Evolutionary conservation across 1,140 invertebrate genomes (phyloP).

Genomic region (Zaprionus nigranus): DNA sequence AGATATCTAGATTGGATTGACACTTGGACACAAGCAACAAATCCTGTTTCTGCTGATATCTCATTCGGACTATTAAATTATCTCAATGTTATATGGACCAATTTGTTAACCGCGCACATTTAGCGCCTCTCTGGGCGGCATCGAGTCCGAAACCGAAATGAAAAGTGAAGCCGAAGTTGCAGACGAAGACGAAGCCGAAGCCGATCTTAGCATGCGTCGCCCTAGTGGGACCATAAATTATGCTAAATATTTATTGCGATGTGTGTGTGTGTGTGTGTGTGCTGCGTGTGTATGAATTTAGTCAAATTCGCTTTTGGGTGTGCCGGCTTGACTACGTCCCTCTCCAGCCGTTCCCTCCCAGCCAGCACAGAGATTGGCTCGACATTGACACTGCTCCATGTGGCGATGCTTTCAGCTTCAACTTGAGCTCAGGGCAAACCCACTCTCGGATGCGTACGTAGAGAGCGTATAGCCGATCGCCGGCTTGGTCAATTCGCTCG

Average conservation of each 20-base stretch:
- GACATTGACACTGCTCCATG: conserved; percentile 56
- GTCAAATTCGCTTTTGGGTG: conserved; percentile 72
- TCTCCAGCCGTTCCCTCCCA: conserved; percentile 20
- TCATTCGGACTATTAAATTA: conserved; percentile 59
- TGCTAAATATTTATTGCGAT: conserved; percentile 64
- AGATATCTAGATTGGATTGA: conserved; percentile 7
- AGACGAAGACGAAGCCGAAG: conserved; percentile 16
- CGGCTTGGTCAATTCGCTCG: conserved; percentile 52
- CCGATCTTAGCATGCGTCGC: conserved; percentile 38
- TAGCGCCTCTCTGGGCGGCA: conserved; percentile 47
- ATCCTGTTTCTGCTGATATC: conserved; percentile 64
- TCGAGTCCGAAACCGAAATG: conserved; percentile 33
- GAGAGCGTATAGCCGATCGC: conserved; percentile 42
- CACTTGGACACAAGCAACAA: conserved; percentile 37
- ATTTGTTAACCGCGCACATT: conserved; percentile 76
- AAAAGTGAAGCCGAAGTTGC: conserved; percentile 32
- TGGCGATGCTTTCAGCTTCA: conserved; percentile 46
- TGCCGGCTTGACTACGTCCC: conserved; percentile 33
- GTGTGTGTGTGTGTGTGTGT: neutral
- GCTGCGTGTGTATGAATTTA: conserved; percentile 62
- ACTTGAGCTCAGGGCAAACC: conserved; percentile 27
- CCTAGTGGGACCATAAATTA: conserved; percentile 71
- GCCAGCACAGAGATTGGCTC: conserved; percentile 56
- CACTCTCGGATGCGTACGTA: conserved; percentile 23
- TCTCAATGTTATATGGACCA: conserved; percentile 71